Evolutionary conservation across 1,140 invertebrate genomes (phyloP).

Genomic region (Drosophila dunni): DNA sequence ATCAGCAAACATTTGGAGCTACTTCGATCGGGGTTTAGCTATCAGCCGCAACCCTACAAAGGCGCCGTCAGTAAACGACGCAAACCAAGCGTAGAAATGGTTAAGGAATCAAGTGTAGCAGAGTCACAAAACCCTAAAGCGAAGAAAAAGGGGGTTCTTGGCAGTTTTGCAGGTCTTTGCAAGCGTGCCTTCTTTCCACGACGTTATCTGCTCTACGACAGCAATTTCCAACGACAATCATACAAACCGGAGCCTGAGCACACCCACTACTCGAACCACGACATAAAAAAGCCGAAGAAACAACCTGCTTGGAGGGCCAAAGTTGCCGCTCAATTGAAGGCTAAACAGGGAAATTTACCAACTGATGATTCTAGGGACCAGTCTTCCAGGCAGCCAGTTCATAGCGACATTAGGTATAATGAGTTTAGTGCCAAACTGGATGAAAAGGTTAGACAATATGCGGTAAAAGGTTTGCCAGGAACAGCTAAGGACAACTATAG

Average conservation of each 20-base stretch:
- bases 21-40: neutral
- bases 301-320: too few species aligned
- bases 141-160: conserved; percentile 9
- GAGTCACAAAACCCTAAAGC: neutral
- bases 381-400: too few species aligned
- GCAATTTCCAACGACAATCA: neutral
- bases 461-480: too few species aligned
- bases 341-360: too few species aligned
- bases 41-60: neutral
- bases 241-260: too few species aligned
- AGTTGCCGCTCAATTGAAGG: too few species aligned
- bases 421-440: neutral
- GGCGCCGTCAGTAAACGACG: neutral
- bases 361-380: too few species aligned
- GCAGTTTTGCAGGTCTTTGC: conserved; percentile 22
- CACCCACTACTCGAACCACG: too few species aligned
- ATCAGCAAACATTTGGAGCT: neutral
- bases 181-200: conserved; percentile 36
- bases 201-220: conserved; percentile 59
- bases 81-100: neutral
- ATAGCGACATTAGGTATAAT: neutral
- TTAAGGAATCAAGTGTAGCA: neutral
- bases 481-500: too few species aligned
- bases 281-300: too few species aligned
- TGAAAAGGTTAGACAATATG: too few species aligned